Evolutionary conservation across 2,888 invertebrate genomes (phyloP).

Genomic region (Sicus ferrugineus): DNA sequence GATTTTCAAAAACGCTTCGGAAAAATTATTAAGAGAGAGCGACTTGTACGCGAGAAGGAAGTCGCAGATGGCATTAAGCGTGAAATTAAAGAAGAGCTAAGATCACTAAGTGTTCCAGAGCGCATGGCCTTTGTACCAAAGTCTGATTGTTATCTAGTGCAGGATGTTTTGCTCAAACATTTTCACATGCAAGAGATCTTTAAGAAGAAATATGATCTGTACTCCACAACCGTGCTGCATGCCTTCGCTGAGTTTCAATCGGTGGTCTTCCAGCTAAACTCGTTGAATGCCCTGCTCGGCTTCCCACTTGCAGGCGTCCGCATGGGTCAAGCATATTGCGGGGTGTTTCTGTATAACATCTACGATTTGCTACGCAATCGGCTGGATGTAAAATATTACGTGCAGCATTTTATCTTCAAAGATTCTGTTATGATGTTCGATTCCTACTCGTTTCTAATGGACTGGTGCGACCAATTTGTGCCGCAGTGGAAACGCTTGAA

Average conservation of each 20-base stretch:
- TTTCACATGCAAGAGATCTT: constrained; percentile 62
- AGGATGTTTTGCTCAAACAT: constrained; percentile 56
- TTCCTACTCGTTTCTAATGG: constrained; percentile 54
- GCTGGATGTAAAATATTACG: constrained; percentile 66
- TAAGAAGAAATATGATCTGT: constrained; percentile 60
- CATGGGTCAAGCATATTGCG: constrained; percentile 74
- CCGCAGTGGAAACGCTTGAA: constrained; percentile 51
- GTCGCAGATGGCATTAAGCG: constrained; percentile 47
- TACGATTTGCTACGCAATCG: constrained; percentile 71
- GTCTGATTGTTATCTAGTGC: constrained; percentile 58
- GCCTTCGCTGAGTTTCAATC: constrained; percentile 63
- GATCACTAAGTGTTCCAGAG: constrained; percentile 47
- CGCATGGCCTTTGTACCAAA: constrained; percentile 55
- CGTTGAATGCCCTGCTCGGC: constrained; percentile 72
- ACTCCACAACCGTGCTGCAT: constrained; percentile 57
- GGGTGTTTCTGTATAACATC: constrained; percentile 79
- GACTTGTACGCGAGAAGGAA: constrained; percentile 51
- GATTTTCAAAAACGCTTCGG: constrained; percentile 57
- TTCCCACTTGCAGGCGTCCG: constrained; percentile 68
- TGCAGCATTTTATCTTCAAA: constrained; percentile 66
- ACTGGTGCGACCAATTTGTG: constrained; percentile 58
- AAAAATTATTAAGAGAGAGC: constrained; percentile 54
- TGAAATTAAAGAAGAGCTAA: constrained; percentile 44
- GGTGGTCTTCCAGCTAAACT: constrained; percentile 58
- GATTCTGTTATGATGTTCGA: constrained; percentile 60